A percentile compares a stretch with the other conserved stretches of the same genome.
Conservation (phyloP, 2,888 invertebrate genomes). For the Liopterus haemorrhoidalis region DNA sequence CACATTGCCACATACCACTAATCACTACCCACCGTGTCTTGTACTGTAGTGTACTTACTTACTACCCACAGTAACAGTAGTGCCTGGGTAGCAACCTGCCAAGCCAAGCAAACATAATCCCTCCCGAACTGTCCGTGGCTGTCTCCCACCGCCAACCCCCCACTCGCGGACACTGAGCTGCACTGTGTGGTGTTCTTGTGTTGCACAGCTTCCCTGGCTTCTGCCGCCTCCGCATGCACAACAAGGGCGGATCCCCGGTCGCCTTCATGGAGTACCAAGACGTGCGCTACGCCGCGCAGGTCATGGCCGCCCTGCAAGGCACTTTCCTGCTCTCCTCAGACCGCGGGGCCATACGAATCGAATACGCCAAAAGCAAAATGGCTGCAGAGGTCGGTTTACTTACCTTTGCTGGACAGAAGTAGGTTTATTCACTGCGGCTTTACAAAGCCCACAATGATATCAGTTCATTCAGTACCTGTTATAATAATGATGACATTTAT, state of each 20-base stretch:
- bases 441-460: too few species aligned
- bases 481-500: too few species aligned
- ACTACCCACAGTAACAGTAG: conserved; percentile 21
- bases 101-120: background rate
- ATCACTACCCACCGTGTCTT: too few species aligned
- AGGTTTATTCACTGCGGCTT: too few species aligned
- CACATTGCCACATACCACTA: too few species aligned
- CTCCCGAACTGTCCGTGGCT: conserved; percentile 14
- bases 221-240: conserved; percentile 94
- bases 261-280: conserved; percentile 98
- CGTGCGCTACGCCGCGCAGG: conserved; percentile 84
- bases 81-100: conserved; percentile 14
- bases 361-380: conserved; percentile 99
- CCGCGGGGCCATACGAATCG: conserved; percentile 95
- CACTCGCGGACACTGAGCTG: conserved; percentile 22
- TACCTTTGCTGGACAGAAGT: conserved; percentile 27
- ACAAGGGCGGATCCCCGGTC: conserved; percentile 85
- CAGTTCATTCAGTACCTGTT: too few species aligned
- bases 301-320: conserved; percentile 91
- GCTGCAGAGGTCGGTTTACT: conserved; percentile 64
- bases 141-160: conserved; percentile 20
- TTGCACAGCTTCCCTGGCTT: conserved; percentile 94
- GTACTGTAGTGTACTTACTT: too few species aligned
- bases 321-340: conserved; percentile 93
- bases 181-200: conserved; percentile 45